Conservation (phyloP, 2,113 vertebrate species). For the Dromaius novaehollandiae region DNA sequence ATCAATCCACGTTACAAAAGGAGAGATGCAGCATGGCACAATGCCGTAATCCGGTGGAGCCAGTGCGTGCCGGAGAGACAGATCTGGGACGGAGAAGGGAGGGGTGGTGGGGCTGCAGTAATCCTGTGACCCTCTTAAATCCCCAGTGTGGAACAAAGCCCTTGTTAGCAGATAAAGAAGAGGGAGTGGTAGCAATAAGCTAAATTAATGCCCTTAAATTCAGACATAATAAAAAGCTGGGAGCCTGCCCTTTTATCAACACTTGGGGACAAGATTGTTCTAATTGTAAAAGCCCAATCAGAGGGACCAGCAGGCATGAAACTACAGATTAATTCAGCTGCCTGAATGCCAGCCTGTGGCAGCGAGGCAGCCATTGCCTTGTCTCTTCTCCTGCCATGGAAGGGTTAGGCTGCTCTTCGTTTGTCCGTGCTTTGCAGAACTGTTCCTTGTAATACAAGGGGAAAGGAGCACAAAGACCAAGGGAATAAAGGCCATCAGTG, state of each 20-base stretch:
- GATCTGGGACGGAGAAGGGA: conserved; percentile 23
- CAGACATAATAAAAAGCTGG: conserved; percentile 2
- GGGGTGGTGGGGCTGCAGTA: background rate
- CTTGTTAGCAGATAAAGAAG: conserved; percentile 6
- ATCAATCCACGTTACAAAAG: background rate
- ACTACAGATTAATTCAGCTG: conserved; percentile 15
- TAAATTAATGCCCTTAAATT: conserved; percentile 38
- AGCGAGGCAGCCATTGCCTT: background rate
- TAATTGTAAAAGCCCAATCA: conserved; percentile 54
- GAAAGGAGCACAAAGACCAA: background rate
- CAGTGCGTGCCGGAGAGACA: background rate
- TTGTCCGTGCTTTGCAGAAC: background rate
- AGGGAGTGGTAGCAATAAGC: conserved; percentile 19
- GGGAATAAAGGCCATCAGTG: background rate
- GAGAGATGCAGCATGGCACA: background rate
- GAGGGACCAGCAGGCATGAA: conserved; percentile 22
- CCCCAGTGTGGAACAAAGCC: background rate
- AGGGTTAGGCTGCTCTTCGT: background rate
- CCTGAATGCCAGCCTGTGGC: background rate
- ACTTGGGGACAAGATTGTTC: background rate
- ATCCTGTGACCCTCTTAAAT: conserved; percentile 1
- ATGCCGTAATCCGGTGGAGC: background rate
- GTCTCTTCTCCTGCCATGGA: background rate
- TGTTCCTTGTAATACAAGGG: background rate
- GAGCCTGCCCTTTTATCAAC: background rate